Conservation (phyloP, 2,888 invertebrate species). For the Drosophila yooni region DNA sequence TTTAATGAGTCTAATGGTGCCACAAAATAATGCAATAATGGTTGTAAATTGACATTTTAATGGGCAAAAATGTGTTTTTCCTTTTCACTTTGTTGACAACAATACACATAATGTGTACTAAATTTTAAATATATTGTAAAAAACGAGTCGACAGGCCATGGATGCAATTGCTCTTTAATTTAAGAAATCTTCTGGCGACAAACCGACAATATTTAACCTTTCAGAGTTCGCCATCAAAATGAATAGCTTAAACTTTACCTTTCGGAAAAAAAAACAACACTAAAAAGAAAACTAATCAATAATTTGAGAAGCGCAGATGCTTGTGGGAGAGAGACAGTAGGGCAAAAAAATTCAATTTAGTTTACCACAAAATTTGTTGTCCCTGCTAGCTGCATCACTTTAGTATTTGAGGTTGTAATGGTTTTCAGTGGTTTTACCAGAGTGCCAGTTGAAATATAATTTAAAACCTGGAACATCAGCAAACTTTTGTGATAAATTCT, state of each 20-base stretch:
- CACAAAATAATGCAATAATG: slow-evolving; percentile 60
- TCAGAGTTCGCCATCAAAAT: neutral
- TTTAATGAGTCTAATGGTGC: slow-evolving; percentile 69
- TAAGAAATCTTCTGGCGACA: neutral
- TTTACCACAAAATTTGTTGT: slow-evolving; percentile 4
- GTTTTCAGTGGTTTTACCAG: neutral
- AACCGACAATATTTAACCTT: neutral
- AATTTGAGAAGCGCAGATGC: neutral
- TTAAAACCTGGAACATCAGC: neutral
- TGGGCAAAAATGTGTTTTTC: slow-evolving; percentile 58
- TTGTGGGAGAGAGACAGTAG: neutral
- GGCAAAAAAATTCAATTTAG: slow-evolving; percentile 3
- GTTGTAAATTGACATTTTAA: slow-evolving; percentile 67
- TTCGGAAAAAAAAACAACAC: neutral
- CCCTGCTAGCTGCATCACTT: neutral
- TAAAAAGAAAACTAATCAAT: neutral
- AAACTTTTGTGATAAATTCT: neutral
- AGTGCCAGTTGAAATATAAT: neutral
- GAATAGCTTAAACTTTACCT: neutral
- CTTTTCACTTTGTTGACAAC: slow-evolving; percentile 40
- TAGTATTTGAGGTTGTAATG: neutral
- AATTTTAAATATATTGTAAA: neutral
- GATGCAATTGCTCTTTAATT: neutral
- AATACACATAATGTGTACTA: neutral
- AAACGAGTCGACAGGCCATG: neutral